Percentiles rank a stretch among this genome's conserved stretches.
These are phyloP conservation scores for Hepsetus odoe DNA, from an alignment of 2,113 vertebrate species.

Conservation along the genomic window DNA sequence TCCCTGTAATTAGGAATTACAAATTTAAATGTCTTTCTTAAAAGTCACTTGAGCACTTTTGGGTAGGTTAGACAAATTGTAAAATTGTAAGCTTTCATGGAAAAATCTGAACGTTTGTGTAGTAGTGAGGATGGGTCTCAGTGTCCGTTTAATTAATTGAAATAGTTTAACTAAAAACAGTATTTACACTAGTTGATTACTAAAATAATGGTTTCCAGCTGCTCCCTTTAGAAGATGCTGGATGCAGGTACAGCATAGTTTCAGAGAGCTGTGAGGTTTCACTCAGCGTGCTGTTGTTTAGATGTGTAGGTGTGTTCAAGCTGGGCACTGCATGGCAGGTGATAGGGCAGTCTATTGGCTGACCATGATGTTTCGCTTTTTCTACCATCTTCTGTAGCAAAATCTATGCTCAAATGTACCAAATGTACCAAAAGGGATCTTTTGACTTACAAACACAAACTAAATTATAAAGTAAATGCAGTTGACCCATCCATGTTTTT, in stretches of 20 bases:
- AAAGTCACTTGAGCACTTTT: too few species aligned
- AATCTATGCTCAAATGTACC: neutral
- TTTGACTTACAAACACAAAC: too few species aligned
- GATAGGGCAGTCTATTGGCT: neutral
- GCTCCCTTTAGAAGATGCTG: neutral
- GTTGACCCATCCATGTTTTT: too few species aligned
- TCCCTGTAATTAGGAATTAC: too few species aligned
- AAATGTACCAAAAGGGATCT: too few species aligned
- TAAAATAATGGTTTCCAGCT: neutral
- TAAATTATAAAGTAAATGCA: too few species aligned
- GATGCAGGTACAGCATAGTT: neutral
- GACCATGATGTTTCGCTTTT: neutral
- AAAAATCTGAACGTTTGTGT: too few species aligned
- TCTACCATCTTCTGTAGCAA: neutral
- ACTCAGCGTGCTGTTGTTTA: neutral
- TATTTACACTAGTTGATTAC: neutral
- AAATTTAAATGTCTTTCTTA: too few species aligned
- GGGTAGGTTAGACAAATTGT: too few species aligned
- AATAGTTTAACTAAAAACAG: neutral
- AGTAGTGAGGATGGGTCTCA: too few species aligned
- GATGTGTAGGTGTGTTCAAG: slow-evolving; percentile 1
- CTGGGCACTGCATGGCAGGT: neutral
- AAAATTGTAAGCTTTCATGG: too few species aligned
- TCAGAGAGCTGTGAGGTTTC: neutral
- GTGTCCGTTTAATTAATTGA: neutral